Percentiles rank a stretch among this genome's conserved stretches.
phyloP scores from a whole-genome alignment of 2,797 vertebrate genomes.

The Channallabes apus region DNA sequence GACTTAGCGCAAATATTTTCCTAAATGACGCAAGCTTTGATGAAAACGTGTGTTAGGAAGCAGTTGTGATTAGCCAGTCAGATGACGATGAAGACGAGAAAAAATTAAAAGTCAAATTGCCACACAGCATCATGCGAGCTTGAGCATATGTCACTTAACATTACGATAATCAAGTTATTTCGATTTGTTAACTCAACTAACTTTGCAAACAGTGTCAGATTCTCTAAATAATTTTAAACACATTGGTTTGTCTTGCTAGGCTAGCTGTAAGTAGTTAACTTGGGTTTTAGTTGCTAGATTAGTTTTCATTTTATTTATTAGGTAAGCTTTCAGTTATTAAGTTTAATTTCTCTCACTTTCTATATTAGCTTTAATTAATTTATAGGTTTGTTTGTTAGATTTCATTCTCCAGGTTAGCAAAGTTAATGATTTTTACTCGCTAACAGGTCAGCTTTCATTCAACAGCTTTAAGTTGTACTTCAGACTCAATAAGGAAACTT shows the following conservation, averaged over 20 bases:
- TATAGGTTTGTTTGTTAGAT: neutral
- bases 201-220: neutral
- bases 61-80: neutral
- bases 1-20: neutral
- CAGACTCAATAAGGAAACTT: neutral
- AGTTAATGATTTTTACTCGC: neutral
- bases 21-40: neutral
- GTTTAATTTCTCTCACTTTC: neutral
- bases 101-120: neutral
- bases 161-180: neutral
- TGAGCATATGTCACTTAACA: neutral
- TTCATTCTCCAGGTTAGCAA: neutral
- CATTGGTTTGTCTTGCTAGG: neutral
- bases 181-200: neutral
- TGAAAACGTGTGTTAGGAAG: neutral
- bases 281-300: neutral
- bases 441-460: neutral
- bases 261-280: neutral
- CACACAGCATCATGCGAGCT: neutral
- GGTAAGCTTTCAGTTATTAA: neutral
- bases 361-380: neutral
- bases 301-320: too few relatives aligned
- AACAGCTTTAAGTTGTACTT: neutral
- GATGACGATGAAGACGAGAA: neutral
- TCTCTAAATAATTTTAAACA: neutral